Conservation (phyloP, 2,797 vertebrate genomes). For the Brotula barbata region DNA sequence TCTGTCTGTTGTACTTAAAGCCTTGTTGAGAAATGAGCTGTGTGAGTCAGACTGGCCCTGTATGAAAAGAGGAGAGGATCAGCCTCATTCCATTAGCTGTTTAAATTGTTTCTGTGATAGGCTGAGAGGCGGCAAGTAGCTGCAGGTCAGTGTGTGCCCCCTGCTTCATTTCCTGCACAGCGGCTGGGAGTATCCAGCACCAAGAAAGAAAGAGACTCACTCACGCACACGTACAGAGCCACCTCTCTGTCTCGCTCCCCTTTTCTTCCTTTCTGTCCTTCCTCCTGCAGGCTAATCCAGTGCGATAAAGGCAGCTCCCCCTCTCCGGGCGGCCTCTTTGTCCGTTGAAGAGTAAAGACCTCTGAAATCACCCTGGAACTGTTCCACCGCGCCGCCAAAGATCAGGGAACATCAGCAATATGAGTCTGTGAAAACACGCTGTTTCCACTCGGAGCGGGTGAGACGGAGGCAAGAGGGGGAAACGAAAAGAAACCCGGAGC, state of each 20-base stretch:
- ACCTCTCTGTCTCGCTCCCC: conserved; percentile 37
- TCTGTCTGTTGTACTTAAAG: conserved; percentile 41
- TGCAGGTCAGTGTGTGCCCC: conserved; percentile 68
- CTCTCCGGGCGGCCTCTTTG: conserved; percentile 52
- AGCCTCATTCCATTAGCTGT: conserved; percentile 62
- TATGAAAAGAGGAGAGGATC: conserved; percentile 52
- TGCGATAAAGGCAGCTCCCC: conserved; percentile 56
- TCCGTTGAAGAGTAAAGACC: conserved; percentile 45
- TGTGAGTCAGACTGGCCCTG: conserved; percentile 51
- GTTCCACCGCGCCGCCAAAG: conserved; percentile 34
- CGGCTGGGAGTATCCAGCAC: conserved; percentile 47
- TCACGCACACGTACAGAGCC: conserved; percentile 16
- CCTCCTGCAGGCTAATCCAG: conserved; percentile 48
- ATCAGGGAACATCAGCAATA: conserved; percentile 36
- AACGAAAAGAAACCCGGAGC: conserved; percentile 1
- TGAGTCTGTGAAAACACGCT: conserved; percentile 44
- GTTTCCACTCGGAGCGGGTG: conserved; percentile 32
- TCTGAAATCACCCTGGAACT: conserved; percentile 50
- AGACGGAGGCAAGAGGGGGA: conserved; percentile 23
- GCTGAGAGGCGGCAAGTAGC: conserved; percentile 58
- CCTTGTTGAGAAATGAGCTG: conserved; percentile 63
- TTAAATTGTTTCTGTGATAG: conserved; percentile 72
- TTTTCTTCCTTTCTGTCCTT: conserved; percentile 24
- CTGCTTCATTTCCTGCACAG: conserved; percentile 71
- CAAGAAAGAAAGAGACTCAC: conserved; percentile 49